These are phyloP conservation scores for Numenius phaeopus DNA, from an alignment of 2,797 vertebrate genomes.

Conservation along the genomic window DNA sequence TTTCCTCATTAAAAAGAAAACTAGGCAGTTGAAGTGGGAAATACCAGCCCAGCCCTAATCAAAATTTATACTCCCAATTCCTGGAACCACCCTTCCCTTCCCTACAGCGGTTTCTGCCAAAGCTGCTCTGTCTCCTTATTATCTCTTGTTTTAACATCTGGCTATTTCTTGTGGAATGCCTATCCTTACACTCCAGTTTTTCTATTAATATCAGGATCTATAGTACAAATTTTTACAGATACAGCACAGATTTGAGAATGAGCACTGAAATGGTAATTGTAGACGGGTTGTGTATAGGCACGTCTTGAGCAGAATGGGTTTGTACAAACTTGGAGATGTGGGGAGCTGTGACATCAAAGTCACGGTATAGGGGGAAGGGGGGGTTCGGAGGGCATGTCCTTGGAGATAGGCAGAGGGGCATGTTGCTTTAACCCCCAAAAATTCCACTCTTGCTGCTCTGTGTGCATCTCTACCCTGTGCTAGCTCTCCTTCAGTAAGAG, in stretches of 20 bases:
- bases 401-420: background rate
- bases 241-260: background rate
- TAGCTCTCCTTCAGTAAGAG: background rate
- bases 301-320: background rate
- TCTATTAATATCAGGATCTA: background rate
- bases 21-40: slow-evolving; percentile 68
- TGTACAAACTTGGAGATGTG: background rate
- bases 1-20: slow-evolving; percentile 59
- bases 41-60: slow-evolving; percentile 72
- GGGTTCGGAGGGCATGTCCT: accelerated
- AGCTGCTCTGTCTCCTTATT: slow-evolving; percentile 35
- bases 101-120: slow-evolving; percentile 66
- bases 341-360: background rate
- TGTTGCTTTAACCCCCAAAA: background rate
- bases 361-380: background rate
- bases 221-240: background rate
- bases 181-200: background rate
- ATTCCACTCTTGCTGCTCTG: background rate
- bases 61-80: slow-evolving; percentile 60
- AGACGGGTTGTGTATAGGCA: background rate
- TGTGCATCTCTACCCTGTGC: background rate
- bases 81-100: slow-evolving; percentile 75
- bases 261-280: background rate
- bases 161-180: background rate
- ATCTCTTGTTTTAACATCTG: slow-evolving; percentile 46